Percentiles rank a stretch among this genome's conserved stretches.
Evolutionary conservation across 2,797 vertebrate species (phyloP).

Genomic region (Acipenser ruthenus): DNA sequence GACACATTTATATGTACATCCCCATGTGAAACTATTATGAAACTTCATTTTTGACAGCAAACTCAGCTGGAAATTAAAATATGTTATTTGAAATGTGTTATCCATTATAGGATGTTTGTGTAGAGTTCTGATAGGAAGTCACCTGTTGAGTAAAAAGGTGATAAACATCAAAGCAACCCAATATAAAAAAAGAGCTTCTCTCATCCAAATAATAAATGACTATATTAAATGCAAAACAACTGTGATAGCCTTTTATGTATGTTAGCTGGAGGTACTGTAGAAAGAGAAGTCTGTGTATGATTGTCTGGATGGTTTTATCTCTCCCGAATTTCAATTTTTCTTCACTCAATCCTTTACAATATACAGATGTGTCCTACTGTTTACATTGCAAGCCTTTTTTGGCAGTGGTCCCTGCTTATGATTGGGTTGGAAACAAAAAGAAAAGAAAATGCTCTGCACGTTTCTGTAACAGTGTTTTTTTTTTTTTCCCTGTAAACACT

Average conservation of each 20-base stretch:
- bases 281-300: background rate
- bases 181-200: background rate
- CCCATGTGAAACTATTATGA: no score
- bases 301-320: slow-evolving; percentile 19
- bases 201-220: background rate
- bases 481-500: slow-evolving; percentile 38
- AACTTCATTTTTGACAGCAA: no score
- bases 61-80: slow-evolving; percentile 1
- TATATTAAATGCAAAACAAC: background rate
- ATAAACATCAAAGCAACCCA: slow-evolving; percentile 1
- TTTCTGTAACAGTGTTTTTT: slow-evolving; percentile 33
- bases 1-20: no score
- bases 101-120: background rate
- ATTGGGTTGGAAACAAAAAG: slow-evolving; percentile 1
- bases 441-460: slow-evolving; percentile 23
- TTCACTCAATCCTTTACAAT: slow-evolving; percentile 33
- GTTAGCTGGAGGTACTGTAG: background rate
- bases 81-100: background rate
- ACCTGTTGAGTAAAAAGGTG: background rate
- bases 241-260: background rate
- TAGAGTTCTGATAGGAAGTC: background rate
- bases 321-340: slow-evolving; percentile 17
- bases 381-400: slow-evolving; percentile 19
- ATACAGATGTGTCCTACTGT: slow-evolving; percentile 41
- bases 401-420: slow-evolving; percentile 1